A percentile compares a stretch with the other conserved stretches of the same genome.
Conservation (phyloP, 2,888 invertebrate genomes). For the Sylvicola cinctus region DNA sequence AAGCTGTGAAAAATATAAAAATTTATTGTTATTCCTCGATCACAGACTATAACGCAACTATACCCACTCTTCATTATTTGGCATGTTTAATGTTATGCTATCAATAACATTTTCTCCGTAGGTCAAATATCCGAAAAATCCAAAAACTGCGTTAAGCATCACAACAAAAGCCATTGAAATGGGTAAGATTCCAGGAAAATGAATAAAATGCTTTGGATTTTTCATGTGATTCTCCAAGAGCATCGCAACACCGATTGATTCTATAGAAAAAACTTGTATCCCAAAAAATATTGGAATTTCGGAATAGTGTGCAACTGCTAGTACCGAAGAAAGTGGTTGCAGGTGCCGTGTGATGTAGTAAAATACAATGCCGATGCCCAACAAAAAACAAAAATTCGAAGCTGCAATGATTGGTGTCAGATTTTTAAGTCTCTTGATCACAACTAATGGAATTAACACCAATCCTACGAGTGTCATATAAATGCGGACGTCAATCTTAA, state of each 20-base stretch:
- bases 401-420: slow-evolving; percentile 65
- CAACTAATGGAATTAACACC: slow-evolving; percentile 46
- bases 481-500: slow-evolving; percentile 39
- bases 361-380: slow-evolving; percentile 73
- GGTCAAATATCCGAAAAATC: slow-evolving; percentile 81
- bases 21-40: no score
- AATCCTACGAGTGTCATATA: slow-evolving; percentile 52
- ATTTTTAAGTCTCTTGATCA: slow-evolving; percentile 58
- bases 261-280: slow-evolving; percentile 88
- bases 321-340: no score
- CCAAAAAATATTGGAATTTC: no score
- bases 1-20: no score
- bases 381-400: slow-evolving; percentile 12
- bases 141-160: slow-evolving; percentile 60
- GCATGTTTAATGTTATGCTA: slow-evolving; percentile 74
- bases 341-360: no score
- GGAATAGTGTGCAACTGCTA: no score
- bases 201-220: slow-evolving; percentile 65
- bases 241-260: slow-evolving; percentile 78
- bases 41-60: no score
- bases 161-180: slow-evolving; percentile 76
- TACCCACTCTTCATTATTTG: slow-evolving; percentile 48
- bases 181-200: slow-evolving; percentile 67
- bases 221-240: slow-evolving; percentile 87
- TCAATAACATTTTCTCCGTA: slow-evolving; percentile 65